Evolutionary conservation across 2,113 vertebrate genomes (phyloP), one percentile per base, ranked within the genome.

Genomic region (Mustela lutreola): DNA sequence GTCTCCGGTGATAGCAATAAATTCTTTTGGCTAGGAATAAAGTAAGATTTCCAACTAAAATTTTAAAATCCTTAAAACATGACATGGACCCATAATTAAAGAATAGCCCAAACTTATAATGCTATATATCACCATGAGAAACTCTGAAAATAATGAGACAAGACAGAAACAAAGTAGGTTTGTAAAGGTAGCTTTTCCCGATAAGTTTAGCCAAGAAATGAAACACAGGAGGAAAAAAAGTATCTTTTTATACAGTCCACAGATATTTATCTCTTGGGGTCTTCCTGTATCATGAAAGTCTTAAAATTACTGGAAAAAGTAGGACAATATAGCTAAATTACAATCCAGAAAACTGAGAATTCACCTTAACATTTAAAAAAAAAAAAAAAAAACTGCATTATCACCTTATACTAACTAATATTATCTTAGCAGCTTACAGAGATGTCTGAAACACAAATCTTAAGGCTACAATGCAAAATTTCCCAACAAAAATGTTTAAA

Each of bases 301-400:
- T 92, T 39, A 92, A 0, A 93, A 21, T 63, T 94, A 80, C n/a
- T 81, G 42, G 14, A 42, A 87, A 94, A 90, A 91, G 36, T 63
- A 26, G 26, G 7, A 95, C 90, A 95, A 76, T 48, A 76, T 11
- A 10, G 28, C 36, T 58, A 80, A 78, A 65, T 83, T 65, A 96
- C 62, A 94, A 65, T 58, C 42, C 50, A 91, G 10, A 89, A 95
- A 89, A 79, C 53, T 79, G n/a, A 97, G n/a, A 91, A 88, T 95
- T 87, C 21, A 50, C 15, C 65, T 95, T 48, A 94, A 84, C 18
- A 26, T 31, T 63, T 19, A 16, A 84, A 90, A 50, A 84, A 90
- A 50, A 50, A 48, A 12, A 85, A 3, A 78, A 78, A 82, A 63
- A 82, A 21, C 4, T 96, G 4, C 26, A 7, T 79, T 79, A 82